A percentile compares a stretch with the other conserved stretches of the same genome.
Evolutionary conservation across 2,888 invertebrate species (phyloP).

Genomic region (Dolichopus griseipennis): DNA sequence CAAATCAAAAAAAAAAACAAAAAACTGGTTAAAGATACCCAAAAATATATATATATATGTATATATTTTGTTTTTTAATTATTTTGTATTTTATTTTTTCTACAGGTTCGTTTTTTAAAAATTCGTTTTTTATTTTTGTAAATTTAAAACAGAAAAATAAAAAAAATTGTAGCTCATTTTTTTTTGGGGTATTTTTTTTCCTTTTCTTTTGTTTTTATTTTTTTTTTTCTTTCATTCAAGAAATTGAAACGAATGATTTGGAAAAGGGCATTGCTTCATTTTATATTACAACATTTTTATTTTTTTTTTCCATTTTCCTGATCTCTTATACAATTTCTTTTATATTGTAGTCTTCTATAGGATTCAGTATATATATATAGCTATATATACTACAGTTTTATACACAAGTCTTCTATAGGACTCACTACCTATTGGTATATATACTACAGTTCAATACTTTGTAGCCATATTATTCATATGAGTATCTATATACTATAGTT

Average conservation of each 20-base stretch:
- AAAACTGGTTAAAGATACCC: background rate
- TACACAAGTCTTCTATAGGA: too few species aligned
- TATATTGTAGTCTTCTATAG: background rate
- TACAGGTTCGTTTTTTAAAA: background rate
- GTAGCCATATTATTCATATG: too few species aligned
- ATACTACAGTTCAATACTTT: too few species aligned
- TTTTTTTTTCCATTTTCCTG: background rate
- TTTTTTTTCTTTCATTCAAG: background rate
- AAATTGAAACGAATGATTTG: background rate
- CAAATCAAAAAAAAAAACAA: too few species aligned
- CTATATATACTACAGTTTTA: background rate
- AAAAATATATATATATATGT: background rate
- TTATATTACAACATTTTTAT: background rate
- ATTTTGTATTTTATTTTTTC: too few species aligned
- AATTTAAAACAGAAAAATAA: too few species aligned
- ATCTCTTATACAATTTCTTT: background rate
- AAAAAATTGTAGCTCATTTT: background rate
- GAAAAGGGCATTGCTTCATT: conserved; percentile 1
- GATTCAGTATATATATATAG: background rate
- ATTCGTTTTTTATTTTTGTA: background rate
- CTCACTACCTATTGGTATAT: too few species aligned
- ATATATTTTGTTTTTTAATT: background rate
- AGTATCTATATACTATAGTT: too few species aligned
- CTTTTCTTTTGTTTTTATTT: background rate
- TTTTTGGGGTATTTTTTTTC: background rate